Conservation (phyloP, 2,113 vertebrate genomes). For the Scartelaos histophorus region DNA sequence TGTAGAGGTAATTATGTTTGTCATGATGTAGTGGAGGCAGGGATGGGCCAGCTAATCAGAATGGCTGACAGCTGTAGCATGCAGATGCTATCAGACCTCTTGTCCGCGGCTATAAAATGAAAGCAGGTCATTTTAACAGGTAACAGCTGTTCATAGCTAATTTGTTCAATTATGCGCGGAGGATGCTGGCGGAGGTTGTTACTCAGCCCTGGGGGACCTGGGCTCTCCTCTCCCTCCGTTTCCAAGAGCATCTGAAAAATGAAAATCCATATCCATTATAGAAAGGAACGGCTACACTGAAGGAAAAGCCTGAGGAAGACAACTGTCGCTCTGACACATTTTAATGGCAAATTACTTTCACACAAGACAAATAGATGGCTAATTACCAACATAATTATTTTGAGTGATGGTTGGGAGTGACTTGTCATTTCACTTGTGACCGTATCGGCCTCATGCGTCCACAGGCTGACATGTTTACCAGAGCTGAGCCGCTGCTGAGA, state of each 20-base stretch:
- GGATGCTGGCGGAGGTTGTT: slow-evolving; percentile 68
- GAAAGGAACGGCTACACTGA: slow-evolving; percentile 9
- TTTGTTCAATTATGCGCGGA: slow-evolving; percentile 79
- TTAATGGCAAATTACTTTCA: slow-evolving; percentile 15
- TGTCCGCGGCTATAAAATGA: slow-evolving; percentile 75
- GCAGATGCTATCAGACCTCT: slow-evolving; percentile 80
- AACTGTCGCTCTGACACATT: slow-evolving; percentile 10
- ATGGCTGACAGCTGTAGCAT: slow-evolving; percentile 76
- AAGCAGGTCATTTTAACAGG: slow-evolving; percentile 80
- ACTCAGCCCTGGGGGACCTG: slow-evolving; percentile 53
- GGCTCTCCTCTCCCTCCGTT: slow-evolving; percentile 23
- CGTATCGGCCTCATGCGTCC: slow-evolving; percentile 6
- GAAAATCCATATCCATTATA: slow-evolving; percentile 50
- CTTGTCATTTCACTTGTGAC: slow-evolving; percentile 9
- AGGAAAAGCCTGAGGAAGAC: slow-evolving; percentile 15
- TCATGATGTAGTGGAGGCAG: slow-evolving; percentile 74
- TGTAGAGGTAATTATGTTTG: slow-evolving; percentile 80
- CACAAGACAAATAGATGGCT: slow-evolving; percentile 18
- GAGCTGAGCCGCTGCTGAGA: slow-evolving; percentile 7
- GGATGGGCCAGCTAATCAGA: slow-evolving; percentile 70
- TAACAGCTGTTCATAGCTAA: slow-evolving; percentile 79
- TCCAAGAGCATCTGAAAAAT: slow-evolving; percentile 43
- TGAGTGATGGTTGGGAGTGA: slow-evolving; percentile 11
- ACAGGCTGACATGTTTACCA: slow-evolving; percentile 8
- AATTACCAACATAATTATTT: slow-evolving; percentile 28